Conservation (phyloP, 2,888 invertebrate species). For the Pterobdella sp. region DNA sequence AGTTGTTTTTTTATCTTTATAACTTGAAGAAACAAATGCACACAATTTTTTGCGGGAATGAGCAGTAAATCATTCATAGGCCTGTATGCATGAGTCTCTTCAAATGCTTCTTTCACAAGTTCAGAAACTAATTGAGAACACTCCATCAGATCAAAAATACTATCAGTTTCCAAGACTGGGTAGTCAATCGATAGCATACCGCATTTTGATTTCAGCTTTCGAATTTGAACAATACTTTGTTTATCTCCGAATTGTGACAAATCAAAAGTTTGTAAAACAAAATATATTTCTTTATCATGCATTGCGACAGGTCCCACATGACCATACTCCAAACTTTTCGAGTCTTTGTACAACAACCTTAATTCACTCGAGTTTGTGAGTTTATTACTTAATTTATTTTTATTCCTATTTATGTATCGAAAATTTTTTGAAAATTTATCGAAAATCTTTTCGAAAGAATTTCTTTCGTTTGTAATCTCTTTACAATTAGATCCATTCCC, state of each 20-base stretch:
- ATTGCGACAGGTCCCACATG: slow-evolving; percentile 28
- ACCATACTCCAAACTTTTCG: slow-evolving; percentile 30
- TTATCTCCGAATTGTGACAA: slow-evolving; percentile 22
- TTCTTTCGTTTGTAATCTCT: background rate
- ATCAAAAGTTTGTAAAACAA: slow-evolving; percentile 26
- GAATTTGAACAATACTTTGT: slow-evolving; percentile 24
- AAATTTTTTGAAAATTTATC: background rate
- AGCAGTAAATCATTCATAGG: slow-evolving; percentile 27
- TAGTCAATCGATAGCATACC: slow-evolving; percentile 14
- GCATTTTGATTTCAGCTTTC: slow-evolving; percentile 22
- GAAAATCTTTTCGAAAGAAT: background rate
- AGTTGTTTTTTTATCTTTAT: background rate
- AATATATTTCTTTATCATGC: slow-evolving; percentile 20
- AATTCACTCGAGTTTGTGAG: background rate
- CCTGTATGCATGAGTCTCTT: slow-evolving; percentile 10
- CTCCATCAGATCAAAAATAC: slow-evolving; percentile 30
- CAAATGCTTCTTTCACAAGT: slow-evolving; percentile 7
- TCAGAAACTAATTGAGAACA: slow-evolving; percentile 21
- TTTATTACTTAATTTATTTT: background rate
- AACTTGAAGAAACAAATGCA: slow-evolving; percentile 21
- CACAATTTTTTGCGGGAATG: slow-evolving; percentile 3
- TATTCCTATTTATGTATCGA: background rate
- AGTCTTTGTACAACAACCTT: slow-evolving; percentile 24
- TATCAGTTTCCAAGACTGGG: slow-evolving; percentile 28
- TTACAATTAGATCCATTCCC: background rate